Base-by-base conservation (phyloP, 2,888 invertebrate genomes). In the Macaria notata region DNA sequence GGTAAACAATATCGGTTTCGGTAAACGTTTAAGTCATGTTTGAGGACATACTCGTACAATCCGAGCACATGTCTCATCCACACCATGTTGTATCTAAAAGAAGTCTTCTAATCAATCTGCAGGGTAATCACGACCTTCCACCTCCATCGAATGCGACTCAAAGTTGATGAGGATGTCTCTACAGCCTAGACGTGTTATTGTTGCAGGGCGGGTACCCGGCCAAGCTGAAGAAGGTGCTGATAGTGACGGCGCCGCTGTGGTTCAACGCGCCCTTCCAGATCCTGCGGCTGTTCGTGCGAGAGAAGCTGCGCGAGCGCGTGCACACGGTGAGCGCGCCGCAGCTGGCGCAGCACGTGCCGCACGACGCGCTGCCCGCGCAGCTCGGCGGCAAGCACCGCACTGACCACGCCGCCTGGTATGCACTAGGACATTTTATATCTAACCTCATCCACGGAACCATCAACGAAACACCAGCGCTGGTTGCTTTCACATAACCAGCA, bases 251-350 rank as follows among this genome's bases (percentile, higher is more conserved):
- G 48, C 99, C 99, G 53, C 92, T 99, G 80, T 99, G 99, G 99
- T 99, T 99, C 90, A 98, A 98, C 89, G 98, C 98, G 59, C 98
- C 99, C 0, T 99, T 98, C 89, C 97, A 98, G 81, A 98, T 99
- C 78, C 93, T 99, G 53, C 94, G 98, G 54, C 92, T 99, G 72
- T 99, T 99, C 90, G 98, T 99, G 56, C 93, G 98, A 63, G 98
- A 99, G 89, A 99, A 99, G 89, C 92, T 99, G 70, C 94, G 98
- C 67, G 98, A 99, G 86, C 94, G 99, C 75, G 99, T 99, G 63
- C 98, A 96, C 88, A 98, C 98, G 33, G 98, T 98, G 72, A 98
- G 96, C 83, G 94, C 97, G 82, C 96, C 97, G 61, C 98, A 98
- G 86, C 93, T 99, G 70, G 94, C 94, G 68, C 93, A 94, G 77